Evolutionary conservation across 2,888 invertebrate species (phyloP).

Genomic region (Oscheius sp.): DNA sequence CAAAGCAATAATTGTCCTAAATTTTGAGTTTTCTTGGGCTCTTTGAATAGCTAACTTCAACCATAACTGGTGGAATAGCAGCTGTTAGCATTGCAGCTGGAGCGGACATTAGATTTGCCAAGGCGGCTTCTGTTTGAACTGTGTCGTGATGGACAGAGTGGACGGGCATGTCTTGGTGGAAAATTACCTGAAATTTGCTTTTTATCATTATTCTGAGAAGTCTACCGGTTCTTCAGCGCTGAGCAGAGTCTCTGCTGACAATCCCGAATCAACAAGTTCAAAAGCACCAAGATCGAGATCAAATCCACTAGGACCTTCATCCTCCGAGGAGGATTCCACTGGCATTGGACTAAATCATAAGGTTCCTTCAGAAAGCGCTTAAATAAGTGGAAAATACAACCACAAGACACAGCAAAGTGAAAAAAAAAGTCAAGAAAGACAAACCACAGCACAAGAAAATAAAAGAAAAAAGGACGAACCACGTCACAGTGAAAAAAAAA

Average conservation of each 20-base stretch:
- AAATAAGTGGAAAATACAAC: not conserved
- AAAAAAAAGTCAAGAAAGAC: conserved; percentile 2
- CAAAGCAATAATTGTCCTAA: conserved; percentile 70
- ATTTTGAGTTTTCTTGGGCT: not conserved
- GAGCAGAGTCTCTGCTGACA: conserved; percentile 64
- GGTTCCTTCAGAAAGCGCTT: not conserved
- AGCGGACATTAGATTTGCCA: conserved; percentile 69
- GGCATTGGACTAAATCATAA: conserved; percentile 26
- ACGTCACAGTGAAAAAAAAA: not conserved
- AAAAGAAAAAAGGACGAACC: conserved; percentile 1
- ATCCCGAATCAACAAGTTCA: conserved; percentile 64
- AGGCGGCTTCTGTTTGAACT: conserved; percentile 70
- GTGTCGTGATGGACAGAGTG: conserved; percentile 70
- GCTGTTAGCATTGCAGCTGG: conserved; percentile 65
- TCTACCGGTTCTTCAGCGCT: conserved; percentile 67
- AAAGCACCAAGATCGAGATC: conserved; percentile 68
- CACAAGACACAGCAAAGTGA: conserved; percentile 11
- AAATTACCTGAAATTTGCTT: conserved; percentile 37
- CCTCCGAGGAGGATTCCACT: conserved; percentile 49
- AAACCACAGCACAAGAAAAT: not conserved
- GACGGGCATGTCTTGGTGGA: conserved; percentile 66
- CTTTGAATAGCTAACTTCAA: conserved; percentile 33
- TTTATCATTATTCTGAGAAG: not conserved
- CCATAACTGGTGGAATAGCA: conserved; percentile 66
- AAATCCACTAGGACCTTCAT: conserved; percentile 52